A percentile compares a stretch with the other conserved stretches of the same genome.
These are phyloP conservation scores for Papilio aristodemus DNA, from an alignment of 1,140 invertebrate genomes.

Conservation along the genomic window DNA sequence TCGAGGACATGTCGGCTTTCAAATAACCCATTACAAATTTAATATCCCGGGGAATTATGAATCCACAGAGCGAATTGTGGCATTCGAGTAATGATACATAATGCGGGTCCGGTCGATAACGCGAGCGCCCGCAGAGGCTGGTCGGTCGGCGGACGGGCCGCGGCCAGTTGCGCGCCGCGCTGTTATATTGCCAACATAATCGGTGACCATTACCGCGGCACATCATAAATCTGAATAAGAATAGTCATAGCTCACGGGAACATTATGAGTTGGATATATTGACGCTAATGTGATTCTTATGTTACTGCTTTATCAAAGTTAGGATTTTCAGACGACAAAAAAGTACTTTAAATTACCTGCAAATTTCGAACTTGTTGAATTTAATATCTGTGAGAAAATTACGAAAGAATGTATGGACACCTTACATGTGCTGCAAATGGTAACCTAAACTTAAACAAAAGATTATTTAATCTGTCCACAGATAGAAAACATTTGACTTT, in stretches of 20 bases:
- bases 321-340: background rate
- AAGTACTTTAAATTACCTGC: background rate
- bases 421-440: too few species aligned
- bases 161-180: background rate
- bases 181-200: constrained; percentile 15
- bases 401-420: too few species aligned
- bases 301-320: constrained; percentile 1
- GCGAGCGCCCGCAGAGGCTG: constrained; percentile 35
- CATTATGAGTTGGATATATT: background rate
- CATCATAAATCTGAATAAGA: constrained; percentile 23
- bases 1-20: constrained; percentile 47
- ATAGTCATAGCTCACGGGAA: constrained; percentile 4
- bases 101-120: constrained; percentile 63
- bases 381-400: constrained; percentile 2
- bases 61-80: constrained; percentile 64
- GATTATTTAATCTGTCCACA: too few species aligned
- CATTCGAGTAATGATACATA: constrained; percentile 76
- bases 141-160: background rate
- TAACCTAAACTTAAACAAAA: too few species aligned
- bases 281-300: background rate
- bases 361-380: background rate
- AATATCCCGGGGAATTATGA: constrained; percentile 60
- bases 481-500: too few species aligned
- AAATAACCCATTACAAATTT: constrained; percentile 66
- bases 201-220: constrained; percentile 8